Evolutionary conservation across 2,113 vertebrate genomes (phyloP).

Genomic region (Dasyprocta punctata): DNA sequence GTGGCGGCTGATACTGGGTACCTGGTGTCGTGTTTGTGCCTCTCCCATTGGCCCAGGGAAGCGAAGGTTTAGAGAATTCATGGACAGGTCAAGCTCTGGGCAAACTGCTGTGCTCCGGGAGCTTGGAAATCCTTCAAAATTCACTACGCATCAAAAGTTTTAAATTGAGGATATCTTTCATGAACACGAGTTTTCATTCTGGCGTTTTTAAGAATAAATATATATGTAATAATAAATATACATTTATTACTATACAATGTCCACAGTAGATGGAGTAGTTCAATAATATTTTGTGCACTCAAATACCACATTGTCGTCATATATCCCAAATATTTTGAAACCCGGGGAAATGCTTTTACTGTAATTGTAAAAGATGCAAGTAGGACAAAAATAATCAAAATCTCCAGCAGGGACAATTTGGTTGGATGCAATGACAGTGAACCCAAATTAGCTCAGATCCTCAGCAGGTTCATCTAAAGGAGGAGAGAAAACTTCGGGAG

Average conservation of each 20-base stretch:
- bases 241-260: neutral
- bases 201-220: neutral
- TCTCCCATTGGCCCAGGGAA: neutral
- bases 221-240: neutral
- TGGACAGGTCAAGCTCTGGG: no score
- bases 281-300: neutral
- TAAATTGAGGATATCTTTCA: neutral
- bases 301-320: neutral
- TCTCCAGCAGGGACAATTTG: neutral
- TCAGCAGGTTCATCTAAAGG: no score
- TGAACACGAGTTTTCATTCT: neutral
- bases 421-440: no score
- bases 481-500: no score
- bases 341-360: no score
- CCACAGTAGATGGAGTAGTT: neutral
- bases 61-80: neutral
- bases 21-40: no score
- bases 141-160: neutral
- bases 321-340: neutral
- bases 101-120: neutral
- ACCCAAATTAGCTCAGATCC: neutral
- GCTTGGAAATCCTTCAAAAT: neutral
- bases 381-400: neutral
- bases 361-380: neutral
- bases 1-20: neutral